Base-by-base conservation (phyloP, 1,140 invertebrate genomes). In the Caenorhabditis latens region DNA sequence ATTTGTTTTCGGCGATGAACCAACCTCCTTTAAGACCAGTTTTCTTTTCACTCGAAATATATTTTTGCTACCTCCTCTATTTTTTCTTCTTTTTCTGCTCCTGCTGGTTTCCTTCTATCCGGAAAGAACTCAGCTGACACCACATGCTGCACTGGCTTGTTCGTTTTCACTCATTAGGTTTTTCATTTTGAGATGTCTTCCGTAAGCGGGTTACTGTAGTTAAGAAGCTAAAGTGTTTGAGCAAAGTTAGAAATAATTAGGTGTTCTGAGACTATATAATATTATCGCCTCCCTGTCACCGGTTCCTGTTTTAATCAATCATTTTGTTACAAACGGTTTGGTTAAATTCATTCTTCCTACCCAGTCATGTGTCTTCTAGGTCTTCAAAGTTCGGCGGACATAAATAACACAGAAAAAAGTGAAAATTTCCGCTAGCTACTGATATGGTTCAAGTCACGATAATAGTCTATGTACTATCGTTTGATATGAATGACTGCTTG, bases 41-140 rank as follows among this genome's bases (percentile, higher is more conserved):
- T 79, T 79, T 79, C 71, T 50, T 79, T 79, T 79, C 71, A 79
- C 71, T 79, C 71, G 71, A 79, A 79, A 79, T 79, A 79, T 79
- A 71, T 85, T 58, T 84, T 61, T 84, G 58, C 48, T 67, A 53
- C 84, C 84, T 84, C 63, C 65, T 75, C 65, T 32, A 58, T 58
- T 85, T 24, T 16, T 65, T 65, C 9, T 65, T 58, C 63, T 85
- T 32, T 24, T 65, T 40, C 16, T 65, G 61, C 61, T 65, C n/a
- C 58, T 67, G 63, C 13, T 24, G 3, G 42, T 14, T 53, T 53
- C 16, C 11, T 48, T 19, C 46, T n/a, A 79, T 79, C 46, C 65
- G 65, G 65, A 21, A 71, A 71, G 46, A 71, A 71, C 65, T 71
- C 40, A 71, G 65, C 65, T 71, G 65, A 71, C 40, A 16, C 11